Conservation (phyloP, 2,888 invertebrate genomes). For the Campoplex capitator region DNA sequence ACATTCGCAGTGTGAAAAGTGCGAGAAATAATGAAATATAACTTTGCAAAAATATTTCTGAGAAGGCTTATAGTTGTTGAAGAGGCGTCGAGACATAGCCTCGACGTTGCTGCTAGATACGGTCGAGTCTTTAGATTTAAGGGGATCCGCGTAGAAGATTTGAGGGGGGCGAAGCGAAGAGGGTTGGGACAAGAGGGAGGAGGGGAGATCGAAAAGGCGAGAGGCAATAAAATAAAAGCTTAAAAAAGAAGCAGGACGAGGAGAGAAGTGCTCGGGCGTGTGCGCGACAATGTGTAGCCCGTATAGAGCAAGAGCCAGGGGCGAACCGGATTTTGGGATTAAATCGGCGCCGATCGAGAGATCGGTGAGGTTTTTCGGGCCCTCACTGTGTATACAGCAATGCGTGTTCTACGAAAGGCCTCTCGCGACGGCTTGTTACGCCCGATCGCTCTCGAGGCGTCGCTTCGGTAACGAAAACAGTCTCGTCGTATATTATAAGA, state of each 20-base stretch:
- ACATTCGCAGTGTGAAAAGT: neutral
- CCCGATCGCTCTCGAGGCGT: conserved; percentile 69
- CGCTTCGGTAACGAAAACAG: conserved; percentile 61
- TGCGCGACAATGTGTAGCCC: conserved; percentile 68
- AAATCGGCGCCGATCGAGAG: conserved; percentile 72
- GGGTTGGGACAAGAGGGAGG: neutral
- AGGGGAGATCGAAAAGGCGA: conserved; percentile 64
- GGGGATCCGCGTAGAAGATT: conserved; percentile 14
- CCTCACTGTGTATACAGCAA: conserved; percentile 3
- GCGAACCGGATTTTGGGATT: conserved; percentile 82
- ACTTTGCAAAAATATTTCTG: conserved; percentile 50
- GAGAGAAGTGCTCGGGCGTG: conserved; percentile 73
- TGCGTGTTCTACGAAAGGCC: conserved; percentile 60
- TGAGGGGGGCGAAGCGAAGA: neutral
- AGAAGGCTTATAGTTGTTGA: conserved; percentile 52
- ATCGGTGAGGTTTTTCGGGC: conserved; percentile 38
- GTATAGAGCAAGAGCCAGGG: conserved; percentile 50
- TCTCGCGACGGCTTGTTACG: conserved; percentile 67
- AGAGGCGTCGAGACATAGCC: conserved; percentile 64
- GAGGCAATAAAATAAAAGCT: conserved; percentile 69
- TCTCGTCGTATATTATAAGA: conserved; percentile 23
- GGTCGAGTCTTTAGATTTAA: conserved; percentile 59
- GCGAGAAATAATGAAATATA: conserved; percentile 11
- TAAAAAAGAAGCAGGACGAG: conserved; percentile 66
- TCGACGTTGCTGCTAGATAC: neutral